Conservation (phyloP, 2,113 vertebrate genomes). For the Noturus placidus region DNA sequence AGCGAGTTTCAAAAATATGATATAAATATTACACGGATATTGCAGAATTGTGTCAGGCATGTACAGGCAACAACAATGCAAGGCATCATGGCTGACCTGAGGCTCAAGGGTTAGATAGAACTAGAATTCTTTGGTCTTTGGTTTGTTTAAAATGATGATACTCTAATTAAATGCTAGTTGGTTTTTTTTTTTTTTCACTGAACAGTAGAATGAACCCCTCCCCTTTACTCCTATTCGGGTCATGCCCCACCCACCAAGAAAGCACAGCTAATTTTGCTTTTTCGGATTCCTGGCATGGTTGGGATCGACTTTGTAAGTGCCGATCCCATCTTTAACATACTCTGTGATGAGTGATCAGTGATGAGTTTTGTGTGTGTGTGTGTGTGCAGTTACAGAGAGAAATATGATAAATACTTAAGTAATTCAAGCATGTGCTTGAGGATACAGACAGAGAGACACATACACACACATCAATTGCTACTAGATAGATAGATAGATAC, state of each 20-base stretch:
- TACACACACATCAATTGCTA: not conserved
- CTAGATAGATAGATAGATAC: too few relatives aligned
- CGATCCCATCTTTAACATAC: too few relatives aligned
- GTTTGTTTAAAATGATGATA: not conserved
- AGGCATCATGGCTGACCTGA: not conserved
- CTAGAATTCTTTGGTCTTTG: not conserved
- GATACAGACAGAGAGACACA: not conserved
- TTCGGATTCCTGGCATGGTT: not conserved
- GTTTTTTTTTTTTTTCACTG: too few relatives aligned
- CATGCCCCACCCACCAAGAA: not conserved
- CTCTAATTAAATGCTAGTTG: not conserved
- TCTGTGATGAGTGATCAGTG: not conserved
- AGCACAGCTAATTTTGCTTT: not conserved
- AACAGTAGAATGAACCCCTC: not conserved
- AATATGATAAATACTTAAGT: not conserved
- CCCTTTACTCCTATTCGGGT: too few relatives aligned
- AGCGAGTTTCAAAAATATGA: not conserved
- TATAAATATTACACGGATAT: not conserved
- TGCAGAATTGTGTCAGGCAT: too few relatives aligned
- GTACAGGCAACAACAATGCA: too few relatives aligned
- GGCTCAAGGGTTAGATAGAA: not conserved
- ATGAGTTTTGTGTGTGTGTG: not conserved
- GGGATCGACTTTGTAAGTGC: too few relatives aligned
- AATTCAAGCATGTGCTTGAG: not conserved
- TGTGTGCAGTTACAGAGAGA: not conserved